Base-by-base conservation (phyloP, 2,113 vertebrate genomes). In the Ageneiosus marmoratus region DNA sequence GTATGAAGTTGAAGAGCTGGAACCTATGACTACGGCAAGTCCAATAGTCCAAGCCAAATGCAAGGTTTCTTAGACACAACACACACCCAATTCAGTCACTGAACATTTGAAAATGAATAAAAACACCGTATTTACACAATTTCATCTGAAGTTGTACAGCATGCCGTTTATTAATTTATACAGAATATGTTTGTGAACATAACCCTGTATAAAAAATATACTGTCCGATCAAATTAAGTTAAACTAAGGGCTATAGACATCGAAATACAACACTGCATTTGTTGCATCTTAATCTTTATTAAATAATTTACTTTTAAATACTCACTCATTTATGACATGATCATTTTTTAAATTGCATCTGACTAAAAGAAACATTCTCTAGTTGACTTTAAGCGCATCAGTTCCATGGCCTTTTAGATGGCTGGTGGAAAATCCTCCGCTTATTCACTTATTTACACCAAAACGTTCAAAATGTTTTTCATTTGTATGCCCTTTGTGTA, bases 91-190 rank as follows among this genome's bases (percentile, higher is more conserved):
- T 93, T 92, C 92, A 92, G 48, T 94, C 92, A 94, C 92, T 91
- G 92, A 94, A 94, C 94, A 92, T 93, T 93, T 93, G 93, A 93
- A 95, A 94, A 94, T 93, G 93, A 94, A 94, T 94, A 95, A 93
- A 94, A 94, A 95, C 94, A 95, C 93, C 88, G 91, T 94, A 95
- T 95, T 93, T 95, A 95, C 94, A 95, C 91, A 88, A 89, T 93
- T 84, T 90, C 86, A 89, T 92, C 91, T 89, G 92, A 93, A 92
- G 93, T 91, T 92, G 90, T 94, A 94, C 93, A 94, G 93, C 93
- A 94, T 95, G 94, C 94, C 93, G 92, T 92, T 92, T 94, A 95
- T 91, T 93, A 92, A 91, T 93, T 91, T 90, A 93, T 94, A 94
- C 92, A 91, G 93, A 92, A 88, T 94, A 92, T 94, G 92, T 85